Percentiles rank a stretch among this genome's conserved stretches.
Conservation (phyloP, 2,888 invertebrate genomes). For the Sturmia bella region DNA sequence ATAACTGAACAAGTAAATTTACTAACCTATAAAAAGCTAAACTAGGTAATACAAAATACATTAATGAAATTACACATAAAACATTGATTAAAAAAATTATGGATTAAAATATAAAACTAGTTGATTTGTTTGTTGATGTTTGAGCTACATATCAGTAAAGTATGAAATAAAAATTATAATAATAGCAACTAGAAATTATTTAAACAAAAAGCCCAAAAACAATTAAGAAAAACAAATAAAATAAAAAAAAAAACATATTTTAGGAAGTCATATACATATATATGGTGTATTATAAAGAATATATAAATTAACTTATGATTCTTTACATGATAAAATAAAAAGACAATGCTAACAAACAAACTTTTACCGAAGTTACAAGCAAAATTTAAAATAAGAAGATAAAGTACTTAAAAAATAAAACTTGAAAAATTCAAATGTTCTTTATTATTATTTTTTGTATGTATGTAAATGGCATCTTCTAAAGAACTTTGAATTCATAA, state of each 20-base stretch:
- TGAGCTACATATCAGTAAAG: conserved; percentile 82
- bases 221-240: conserved; percentile 64
- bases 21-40: conserved; percentile 51
- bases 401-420: conserved; percentile 6
- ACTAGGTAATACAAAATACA: conserved; percentile 27
- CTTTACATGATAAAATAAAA: conserved; percentile 18
- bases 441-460: conserved; percentile 39
- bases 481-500: conserved; percentile 22
- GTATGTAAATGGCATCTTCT: conserved; percentile 52
- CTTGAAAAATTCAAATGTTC: conserved; percentile 26
- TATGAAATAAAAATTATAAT: conserved; percentile 70
- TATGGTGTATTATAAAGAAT: conserved; percentile 54
- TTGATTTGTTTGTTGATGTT: conserved; percentile 82
- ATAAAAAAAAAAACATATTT: conserved; percentile 70
- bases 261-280: conserved; percentile 59
- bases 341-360: conserved; percentile 20
- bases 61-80: conserved; percentile 51
- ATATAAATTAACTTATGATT: conserved; percentile 12
- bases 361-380: background rate
- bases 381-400: background rate
- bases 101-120: conserved; percentile 73
- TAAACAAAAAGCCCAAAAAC: conserved; percentile 28
- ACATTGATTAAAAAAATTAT: conserved; percentile 52
- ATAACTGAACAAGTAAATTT: conserved; percentile 29
- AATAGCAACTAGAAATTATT: conserved; percentile 53